Evolutionary conservation across 1,140 invertebrate species (phyloP).

Genomic region (Dendroctonus ponderosae): DNA sequence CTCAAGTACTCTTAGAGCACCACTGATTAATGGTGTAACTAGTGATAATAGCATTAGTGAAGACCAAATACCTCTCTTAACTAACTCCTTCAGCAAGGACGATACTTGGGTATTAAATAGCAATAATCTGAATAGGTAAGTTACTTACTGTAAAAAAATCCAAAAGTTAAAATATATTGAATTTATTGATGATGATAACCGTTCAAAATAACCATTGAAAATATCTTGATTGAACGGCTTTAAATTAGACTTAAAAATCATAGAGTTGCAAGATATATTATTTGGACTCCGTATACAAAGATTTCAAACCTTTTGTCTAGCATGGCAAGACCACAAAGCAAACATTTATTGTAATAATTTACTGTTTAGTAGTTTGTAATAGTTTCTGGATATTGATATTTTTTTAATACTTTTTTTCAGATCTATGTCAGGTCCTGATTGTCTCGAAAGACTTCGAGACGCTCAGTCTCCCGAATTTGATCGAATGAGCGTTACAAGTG

Average conservation of each 20-base stretch:
- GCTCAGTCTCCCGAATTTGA: constrained; percentile 47
- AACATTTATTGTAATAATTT: not conserved
- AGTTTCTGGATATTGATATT: constrained; percentile 35
- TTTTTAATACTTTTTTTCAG: constrained; percentile 47
- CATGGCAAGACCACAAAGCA: too few species aligned
- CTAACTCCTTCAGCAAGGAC: constrained; percentile 36
- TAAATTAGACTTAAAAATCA: too few species aligned
- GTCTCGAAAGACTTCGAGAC: constrained; percentile 53
- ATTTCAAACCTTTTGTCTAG: too few species aligned
- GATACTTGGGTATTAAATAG: constrained; percentile 40
- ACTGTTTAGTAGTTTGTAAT: too few species aligned
- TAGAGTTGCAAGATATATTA: too few species aligned
- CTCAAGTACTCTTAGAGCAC: constrained; percentile 21
- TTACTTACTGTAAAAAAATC: constrained; percentile 1
- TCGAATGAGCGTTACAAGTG: constrained; percentile 37
- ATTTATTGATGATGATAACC: too few species aligned
- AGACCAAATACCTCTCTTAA: constrained; percentile 37
- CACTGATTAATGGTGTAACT: constrained; percentile 7
- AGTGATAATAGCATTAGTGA: constrained; percentile 33
- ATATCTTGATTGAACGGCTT: too few species aligned
- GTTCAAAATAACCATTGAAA: too few species aligned
- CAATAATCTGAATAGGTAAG: constrained; percentile 56
- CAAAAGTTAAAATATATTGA: too few species aligned
- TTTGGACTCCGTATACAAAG: too few species aligned
- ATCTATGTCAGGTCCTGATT: constrained; percentile 69